Evolutionary conservation across 1,140 invertebrate genomes (phyloP), one percentile per base, ranked within the genome.

Genomic region (Drosophila fuyamai): DNA sequence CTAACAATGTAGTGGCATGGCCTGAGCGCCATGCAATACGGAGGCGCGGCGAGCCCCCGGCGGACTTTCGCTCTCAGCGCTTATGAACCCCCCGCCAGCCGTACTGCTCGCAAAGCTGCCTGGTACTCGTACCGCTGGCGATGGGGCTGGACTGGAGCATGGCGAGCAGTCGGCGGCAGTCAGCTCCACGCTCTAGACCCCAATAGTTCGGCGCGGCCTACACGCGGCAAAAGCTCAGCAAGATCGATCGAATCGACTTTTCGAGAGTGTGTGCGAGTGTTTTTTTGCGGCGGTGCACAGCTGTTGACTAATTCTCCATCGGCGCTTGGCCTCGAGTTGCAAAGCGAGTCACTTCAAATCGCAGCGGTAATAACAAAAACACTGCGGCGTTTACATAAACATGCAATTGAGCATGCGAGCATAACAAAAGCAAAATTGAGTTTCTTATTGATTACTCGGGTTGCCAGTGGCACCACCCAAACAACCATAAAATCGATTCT

Each of bases 371-470:
- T 68, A 53, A 53, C 32, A 60, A 60, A 51, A 54, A 51, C 27
- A 51, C 29, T 13, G 18, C 27, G 10, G 16, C 16, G 18, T 53
- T 68, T 66, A 53, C 65, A 68, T 68, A 66, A 66, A 68, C 44
- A 43, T 68, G 65, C 47, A 68, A 68, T 66, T 43, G 36, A 66
- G 41, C 65, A 43, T 53, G 59, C 60, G 47, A 68, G 65, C 65
- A 68, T 68, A 68, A 44, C 47, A 29, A 68, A 65, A 53, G 36
- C 46, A 51, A 63, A 32, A 68, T 18, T 36, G n/a, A 66, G 38
- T 68, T 68, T 67, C 46, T 67, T 68, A 68, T 68, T 68, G 65
- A 68, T 68, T 68, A 54, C 65, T 38, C 47, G 65, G 60, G 60
- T 68, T 68, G 65, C 65, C 65, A 65, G 65, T 67, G 59, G 65